A percentile compares a stretch with the other conserved stretches of the same genome.
Evolutionary conservation across 2,888 invertebrate genomes (phyloP).

Genomic region (Vannuccia rotundouncinata): DNA sequence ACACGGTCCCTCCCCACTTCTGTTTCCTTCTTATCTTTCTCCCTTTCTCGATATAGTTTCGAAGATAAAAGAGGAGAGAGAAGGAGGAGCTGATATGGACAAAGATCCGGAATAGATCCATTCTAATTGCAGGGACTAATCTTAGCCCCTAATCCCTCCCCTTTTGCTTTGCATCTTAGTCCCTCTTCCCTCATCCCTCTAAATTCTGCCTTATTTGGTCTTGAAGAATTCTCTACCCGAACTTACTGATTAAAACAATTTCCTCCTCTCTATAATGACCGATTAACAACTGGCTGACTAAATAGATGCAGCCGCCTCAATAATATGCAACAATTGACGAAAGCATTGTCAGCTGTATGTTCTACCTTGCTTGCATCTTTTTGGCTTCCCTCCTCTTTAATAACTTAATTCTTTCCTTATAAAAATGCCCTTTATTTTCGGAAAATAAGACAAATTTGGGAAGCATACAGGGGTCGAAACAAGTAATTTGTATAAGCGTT

Average conservation of each 20-base stretch:
- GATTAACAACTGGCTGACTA: not conserved
- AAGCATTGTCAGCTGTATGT: not conserved
- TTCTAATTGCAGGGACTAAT: not conserved
- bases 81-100: not conserved
- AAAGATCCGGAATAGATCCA: not conserved
- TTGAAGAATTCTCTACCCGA: not conserved
- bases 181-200: not conserved
- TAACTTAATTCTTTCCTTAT: not conserved
- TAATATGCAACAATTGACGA: not conserved
- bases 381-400: not conserved
- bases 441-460: not conserved
- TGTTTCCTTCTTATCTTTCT: not conserved
- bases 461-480: not conserved
- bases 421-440: not conserved
- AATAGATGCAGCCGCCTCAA: not conserved
- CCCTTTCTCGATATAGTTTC: not conserved
- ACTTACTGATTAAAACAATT: not conserved
- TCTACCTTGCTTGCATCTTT: too few species aligned
- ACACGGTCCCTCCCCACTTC: not conserved
- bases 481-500: not conserved
- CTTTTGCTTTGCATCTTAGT: not conserved
- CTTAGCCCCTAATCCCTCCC: not conserved
- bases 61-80: not conserved
- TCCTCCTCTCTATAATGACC: not conserved
- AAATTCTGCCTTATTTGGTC: not conserved